Evolutionary conservation across 2,888 invertebrate genomes (phyloP), one percentile per base, ranked within the genome.

Genomic region (Pegoplata infirma): DNA sequence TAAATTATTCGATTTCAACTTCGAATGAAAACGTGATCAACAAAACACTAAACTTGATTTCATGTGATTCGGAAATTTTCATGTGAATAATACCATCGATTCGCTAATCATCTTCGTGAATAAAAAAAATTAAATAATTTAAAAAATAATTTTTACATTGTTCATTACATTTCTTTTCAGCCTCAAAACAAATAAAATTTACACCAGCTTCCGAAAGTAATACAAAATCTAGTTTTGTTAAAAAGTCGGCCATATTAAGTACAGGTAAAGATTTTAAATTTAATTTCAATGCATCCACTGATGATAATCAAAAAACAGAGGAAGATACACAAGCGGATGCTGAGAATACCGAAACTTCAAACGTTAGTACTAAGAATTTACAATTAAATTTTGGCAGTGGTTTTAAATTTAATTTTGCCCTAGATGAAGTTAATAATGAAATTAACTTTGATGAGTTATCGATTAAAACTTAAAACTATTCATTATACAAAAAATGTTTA

Each of bases 331-430:
- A 36, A 16, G 7, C 51, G 23, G 12, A 66, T 1, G 4, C n/a
- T 12, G 36, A 64, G 16, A 12, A 87, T 87, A 40, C 67, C 6
- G 47, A 32, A 3, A 40, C 25, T 12, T 16, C n/a, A 51, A 74
- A 44, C n/a, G 40, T 61, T 1, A 76, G 44, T 23, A 58, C 63
- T 55, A 81, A 49, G 1, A 72, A 80, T 40, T 71, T 83, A 7
- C 80, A 81, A 40, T 77, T 82, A 75, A 89, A 89, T 80, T 89
- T 92, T 19, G 90, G 90, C 80, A 90, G 91, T 77, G 90, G 89
- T 72, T 94, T 94, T 89, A 92, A 91, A 86, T 94, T 94, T 90
- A 93, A 93, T 89, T 94, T 94, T 90, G 84, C 88, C 17, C 68
- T 87, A 59, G 84, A 86, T 16, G 82, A 83, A 66, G 68, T 80